These are phyloP conservation scores for Ciconia maguari DNA, from an alignment of 2,113 vertebrate species.

Conservation along the genomic window DNA sequence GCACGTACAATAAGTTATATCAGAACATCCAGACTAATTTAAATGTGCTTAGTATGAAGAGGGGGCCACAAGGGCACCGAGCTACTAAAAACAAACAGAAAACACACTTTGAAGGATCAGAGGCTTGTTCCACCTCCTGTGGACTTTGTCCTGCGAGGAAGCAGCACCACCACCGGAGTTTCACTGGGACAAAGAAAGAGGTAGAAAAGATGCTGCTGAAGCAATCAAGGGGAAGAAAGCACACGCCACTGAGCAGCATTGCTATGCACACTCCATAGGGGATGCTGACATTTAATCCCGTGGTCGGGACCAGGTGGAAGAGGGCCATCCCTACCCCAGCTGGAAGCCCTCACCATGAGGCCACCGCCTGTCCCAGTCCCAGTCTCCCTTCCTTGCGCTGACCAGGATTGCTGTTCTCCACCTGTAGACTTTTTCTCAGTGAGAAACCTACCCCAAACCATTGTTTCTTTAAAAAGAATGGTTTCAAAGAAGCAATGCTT, in stretches of 20 bases:
- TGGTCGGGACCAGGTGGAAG: not conserved
- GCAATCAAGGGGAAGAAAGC: not conserved
- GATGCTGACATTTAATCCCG: not conserved
- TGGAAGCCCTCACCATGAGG: not conserved
- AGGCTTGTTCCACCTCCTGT: not conserved
- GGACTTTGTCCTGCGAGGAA: not conserved
- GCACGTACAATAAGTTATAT: fast-evolving
- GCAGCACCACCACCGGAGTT: not conserved
- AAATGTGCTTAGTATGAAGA: not conserved
- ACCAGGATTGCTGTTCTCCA: not conserved
- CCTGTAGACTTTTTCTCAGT: not conserved
- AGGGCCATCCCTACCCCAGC: not conserved
- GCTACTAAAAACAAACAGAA: not conserved
- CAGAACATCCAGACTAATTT: not conserved
- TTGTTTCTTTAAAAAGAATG: not conserved
- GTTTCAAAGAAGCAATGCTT: not conserved
- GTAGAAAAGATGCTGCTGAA: not conserved
- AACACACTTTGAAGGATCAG: not conserved
- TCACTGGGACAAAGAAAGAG: not conserved
- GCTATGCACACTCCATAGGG: not conserved
- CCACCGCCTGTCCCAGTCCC: not conserved
- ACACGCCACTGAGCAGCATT: not conserved
- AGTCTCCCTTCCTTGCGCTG: not conserved
- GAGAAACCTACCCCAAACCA: not conserved
- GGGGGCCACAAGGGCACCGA: not conserved